A percentile compares a stretch with the other conserved stretches of the same genome.
Evolutionary conservation across 2,113 vertebrate species (phyloP).

Genomic region (Mystacornis crossleyi): DNA sequence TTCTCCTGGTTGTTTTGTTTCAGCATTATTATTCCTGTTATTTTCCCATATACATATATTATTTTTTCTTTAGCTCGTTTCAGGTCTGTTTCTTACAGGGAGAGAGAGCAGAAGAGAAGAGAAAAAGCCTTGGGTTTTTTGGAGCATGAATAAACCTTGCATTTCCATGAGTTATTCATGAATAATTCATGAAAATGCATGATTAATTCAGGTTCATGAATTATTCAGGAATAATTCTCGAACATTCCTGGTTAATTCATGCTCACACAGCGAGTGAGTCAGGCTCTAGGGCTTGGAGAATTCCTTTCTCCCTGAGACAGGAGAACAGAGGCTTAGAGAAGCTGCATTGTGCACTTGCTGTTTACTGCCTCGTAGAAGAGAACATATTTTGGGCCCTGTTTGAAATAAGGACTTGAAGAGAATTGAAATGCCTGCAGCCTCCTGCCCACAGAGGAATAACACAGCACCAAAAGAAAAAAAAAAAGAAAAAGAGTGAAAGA

Average conservation of each 20-base stretch:
- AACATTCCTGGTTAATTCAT: constrained; percentile 78
- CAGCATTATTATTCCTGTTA: neutral
- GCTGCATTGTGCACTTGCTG: neutral
- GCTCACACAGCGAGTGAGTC: constrained; percentile 51
- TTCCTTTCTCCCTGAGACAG: constrained; percentile 33
- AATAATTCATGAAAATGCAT: constrained; percentile 76
- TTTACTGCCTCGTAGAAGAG: neutral
- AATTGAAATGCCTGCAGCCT: neutral
- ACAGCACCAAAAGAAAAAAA: neutral
- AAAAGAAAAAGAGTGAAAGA: neutral
- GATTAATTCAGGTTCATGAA: constrained; percentile 76
- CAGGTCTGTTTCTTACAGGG: constrained; percentile 42
- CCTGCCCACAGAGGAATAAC: neutral
- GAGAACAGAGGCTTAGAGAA: constrained; percentile 8
- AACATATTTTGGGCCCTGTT: neutral
- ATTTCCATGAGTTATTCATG: constrained; percentile 77
- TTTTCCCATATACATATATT: neutral
- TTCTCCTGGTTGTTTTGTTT: neutral
- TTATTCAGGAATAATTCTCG: constrained; percentile 75
- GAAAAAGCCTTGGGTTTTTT: constrained; percentile 61
- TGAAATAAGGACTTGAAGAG: neutral
- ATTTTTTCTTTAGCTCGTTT: neutral
- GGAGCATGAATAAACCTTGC: constrained; percentile 76
- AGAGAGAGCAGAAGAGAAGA: constrained; percentile 19
- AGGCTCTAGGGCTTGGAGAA: constrained; percentile 49